Percentiles rank a stretch among this genome's conserved stretches.
Conservation (phyloP, 2,888 invertebrate species). For the Automeris io region DNA sequence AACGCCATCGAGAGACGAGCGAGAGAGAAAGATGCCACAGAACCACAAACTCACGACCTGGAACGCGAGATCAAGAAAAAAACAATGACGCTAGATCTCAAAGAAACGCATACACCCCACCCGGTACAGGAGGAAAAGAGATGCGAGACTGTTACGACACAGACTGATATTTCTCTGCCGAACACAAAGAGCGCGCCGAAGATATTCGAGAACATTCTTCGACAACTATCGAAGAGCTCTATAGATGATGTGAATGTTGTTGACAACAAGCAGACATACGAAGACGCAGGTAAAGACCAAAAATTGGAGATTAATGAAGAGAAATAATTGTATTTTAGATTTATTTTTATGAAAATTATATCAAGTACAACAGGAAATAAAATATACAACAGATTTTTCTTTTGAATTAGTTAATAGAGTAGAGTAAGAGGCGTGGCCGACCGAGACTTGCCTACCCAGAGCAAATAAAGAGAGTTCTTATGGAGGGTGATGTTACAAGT, state of each 20-base stretch:
- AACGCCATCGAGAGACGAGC: slow-evolving; percentile 55
- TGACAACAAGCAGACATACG: slow-evolving; percentile 8
- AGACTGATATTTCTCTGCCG: slow-evolving; percentile 67
- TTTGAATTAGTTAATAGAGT: too few species aligned
- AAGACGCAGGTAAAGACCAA: slow-evolving; percentile 5
- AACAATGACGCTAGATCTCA: slow-evolving; percentile 50
- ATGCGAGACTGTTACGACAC: slow-evolving; percentile 55
- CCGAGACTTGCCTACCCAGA: too few species aligned
- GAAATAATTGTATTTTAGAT: too few species aligned
- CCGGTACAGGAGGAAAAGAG: slow-evolving; percentile 40
- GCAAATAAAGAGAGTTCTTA: too few species aligned
- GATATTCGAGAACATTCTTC: slow-evolving; percentile 63
- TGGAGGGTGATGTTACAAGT: too few species aligned
- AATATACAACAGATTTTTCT: too few species aligned
- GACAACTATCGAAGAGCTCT: slow-evolving; percentile 58
- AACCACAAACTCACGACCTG: slow-evolving; percentile 23
- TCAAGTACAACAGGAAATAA: too few species aligned
- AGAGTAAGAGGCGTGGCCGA: too few species aligned
- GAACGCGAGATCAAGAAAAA: slow-evolving; percentile 39
- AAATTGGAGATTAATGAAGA: background rate
- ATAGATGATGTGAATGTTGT: slow-evolving; percentile 34
- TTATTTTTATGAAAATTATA: too few species aligned
- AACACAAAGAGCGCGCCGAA: slow-evolving; percentile 69
- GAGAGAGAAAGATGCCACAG: slow-evolving; percentile 27
- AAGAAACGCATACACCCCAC: slow-evolving; percentile 46